Percentiles rank a stretch among this genome's conserved stretches.
These are phyloP conservation scores for Apaloderma vittatum DNA, from an alignment of 2,113 vertebrate genomes.

Conservation along the genomic window DNA sequence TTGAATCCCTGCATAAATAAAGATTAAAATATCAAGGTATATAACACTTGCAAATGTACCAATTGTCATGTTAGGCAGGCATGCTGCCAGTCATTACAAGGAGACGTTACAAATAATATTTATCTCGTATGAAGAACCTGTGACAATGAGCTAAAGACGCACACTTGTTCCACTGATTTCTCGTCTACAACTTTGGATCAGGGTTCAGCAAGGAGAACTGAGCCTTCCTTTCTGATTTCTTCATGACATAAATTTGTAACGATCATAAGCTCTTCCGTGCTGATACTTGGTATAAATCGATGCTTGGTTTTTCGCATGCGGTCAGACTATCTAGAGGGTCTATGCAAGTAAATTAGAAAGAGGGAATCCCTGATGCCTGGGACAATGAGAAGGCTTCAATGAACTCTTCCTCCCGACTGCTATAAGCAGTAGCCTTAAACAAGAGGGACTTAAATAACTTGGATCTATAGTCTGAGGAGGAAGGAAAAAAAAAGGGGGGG, in stretches of 20 bases:
- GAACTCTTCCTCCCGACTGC: not conserved
- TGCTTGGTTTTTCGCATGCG: not conserved
- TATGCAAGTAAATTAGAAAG: not conserved
- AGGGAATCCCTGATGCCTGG: not conserved
- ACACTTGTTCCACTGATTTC: not conserved
- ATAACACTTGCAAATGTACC: slow-evolving; percentile 6
- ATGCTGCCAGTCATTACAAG: not conserved
- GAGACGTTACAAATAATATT: not conserved
- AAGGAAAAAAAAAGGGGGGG: not conserved
- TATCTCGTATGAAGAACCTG: not conserved
- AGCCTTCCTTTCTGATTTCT: not conserved
- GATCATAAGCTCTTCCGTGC: not conserved
- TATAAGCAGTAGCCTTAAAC: not conserved
- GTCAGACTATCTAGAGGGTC: not conserved
- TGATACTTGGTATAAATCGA: not conserved
- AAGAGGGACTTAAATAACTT: not conserved
- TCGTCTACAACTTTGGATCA: not conserved
- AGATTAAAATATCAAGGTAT: slow-evolving; percentile 55
- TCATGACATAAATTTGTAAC: not conserved
- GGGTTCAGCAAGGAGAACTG: not conserved
- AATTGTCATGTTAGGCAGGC: not conserved
- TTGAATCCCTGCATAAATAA: slow-evolving; percentile 86
- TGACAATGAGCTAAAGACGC: not conserved
- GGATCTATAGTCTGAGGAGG: not conserved
- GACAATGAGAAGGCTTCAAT: not conserved